A percentile compares a stretch with the other conserved stretches of the same genome.
Evolutionary conservation across 2,113 vertebrate genomes (phyloP).

Genomic region (Pedionomus torquatus): DNA sequence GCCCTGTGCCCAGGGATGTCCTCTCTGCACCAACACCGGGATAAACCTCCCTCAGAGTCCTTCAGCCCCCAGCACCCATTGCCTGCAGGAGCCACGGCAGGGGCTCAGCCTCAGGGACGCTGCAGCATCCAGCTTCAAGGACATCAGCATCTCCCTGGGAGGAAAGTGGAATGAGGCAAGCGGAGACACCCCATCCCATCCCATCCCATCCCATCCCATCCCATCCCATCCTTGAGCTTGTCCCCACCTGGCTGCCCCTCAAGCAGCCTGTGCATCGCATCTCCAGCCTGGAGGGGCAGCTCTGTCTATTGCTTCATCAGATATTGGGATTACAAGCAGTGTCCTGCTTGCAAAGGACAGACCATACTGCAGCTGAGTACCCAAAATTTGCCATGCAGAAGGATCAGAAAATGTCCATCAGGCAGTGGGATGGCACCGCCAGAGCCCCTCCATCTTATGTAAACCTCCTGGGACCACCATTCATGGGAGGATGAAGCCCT

Average conservation of each 20-base stretch:
- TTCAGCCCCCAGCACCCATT: neutral
- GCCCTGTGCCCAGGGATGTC: rapidly evolving
- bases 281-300: neutral
- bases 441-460: neutral
- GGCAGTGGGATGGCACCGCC: neutral
- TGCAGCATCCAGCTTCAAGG: rapidly evolving
- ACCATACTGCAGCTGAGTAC: rapidly evolving
- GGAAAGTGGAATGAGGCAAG: neutral
- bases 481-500: rapidly evolving
- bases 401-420: neutral
- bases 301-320: neutral
- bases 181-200: neutral
- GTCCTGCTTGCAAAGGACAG: neutral
- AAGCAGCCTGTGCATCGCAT: rapidly evolving
- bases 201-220: too few species aligned
- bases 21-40: too few species aligned
- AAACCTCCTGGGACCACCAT: rapidly evolving
- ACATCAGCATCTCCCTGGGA: neutral
- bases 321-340: neutral
- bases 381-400: neutral
- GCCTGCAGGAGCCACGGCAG: neutral
- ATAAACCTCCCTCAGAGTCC: neutral
- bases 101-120: rapidly evolving
- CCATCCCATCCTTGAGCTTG: neutral
- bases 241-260: rapidly evolving